Conservation (phyloP, 2,797 vertebrate genomes). For the Acrossocheilus fasciatus region DNA sequence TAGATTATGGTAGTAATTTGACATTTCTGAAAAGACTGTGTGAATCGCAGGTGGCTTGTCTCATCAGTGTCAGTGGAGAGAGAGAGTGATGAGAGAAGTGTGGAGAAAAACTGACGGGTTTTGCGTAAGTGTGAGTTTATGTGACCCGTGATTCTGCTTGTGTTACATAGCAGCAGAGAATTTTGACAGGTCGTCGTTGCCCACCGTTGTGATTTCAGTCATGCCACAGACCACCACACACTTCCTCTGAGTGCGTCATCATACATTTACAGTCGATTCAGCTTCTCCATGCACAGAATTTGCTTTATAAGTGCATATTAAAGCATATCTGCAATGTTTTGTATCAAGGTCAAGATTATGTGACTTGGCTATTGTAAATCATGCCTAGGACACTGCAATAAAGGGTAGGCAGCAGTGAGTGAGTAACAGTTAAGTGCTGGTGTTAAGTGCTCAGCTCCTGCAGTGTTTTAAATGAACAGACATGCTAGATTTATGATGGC, state of each 20-base stretch:
- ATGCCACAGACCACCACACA: constrained; percentile 6
- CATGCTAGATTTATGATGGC: constrained; percentile 43
- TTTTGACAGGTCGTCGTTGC: constrained; percentile 2
- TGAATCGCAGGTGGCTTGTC: constrained; percentile 69
- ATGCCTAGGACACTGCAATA: constrained; percentile 18
- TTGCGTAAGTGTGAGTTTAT: constrained; percentile 69
- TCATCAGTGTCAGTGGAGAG: constrained; percentile 69
- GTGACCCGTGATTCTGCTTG: constrained; percentile 23
- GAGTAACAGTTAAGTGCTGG: constrained; percentile 53
- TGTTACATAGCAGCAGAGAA: constrained; percentile 11
- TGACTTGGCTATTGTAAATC: constrained; percentile 19
- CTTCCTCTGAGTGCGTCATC: constrained; percentile 24
- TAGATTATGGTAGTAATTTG: constrained; percentile 11
- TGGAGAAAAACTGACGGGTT: constrained; percentile 59
- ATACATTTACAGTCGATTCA: constrained; percentile 20
- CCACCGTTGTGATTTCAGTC: constrained; percentile 5
- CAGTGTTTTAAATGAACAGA: constrained; percentile 5
- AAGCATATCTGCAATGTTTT: not conserved
- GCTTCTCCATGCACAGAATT: constrained; percentile 2
- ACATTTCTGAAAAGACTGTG: constrained; percentile 47
- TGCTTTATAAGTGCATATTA: not conserved
- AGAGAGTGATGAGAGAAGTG: constrained; percentile 62
- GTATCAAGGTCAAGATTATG: constrained; percentile 20
- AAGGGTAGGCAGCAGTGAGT: constrained; percentile 16
- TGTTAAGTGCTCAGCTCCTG: constrained; percentile 56